Base-by-base conservation (phyloP, 2,888 invertebrate species). In the Calliscelio sp. region DNA sequence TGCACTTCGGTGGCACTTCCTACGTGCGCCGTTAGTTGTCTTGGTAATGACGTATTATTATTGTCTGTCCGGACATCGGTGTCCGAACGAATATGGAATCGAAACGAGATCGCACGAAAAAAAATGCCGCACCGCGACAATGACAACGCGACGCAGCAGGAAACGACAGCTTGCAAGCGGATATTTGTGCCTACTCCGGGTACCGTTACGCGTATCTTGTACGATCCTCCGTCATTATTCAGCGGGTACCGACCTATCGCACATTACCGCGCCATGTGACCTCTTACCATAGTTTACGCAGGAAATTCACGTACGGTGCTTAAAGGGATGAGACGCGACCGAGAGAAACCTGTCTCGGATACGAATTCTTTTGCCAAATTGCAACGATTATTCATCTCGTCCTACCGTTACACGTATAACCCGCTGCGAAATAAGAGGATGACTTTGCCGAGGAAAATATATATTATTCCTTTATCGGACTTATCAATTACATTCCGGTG, bases 121-220 rank as follows among this genome's bases (percentile, higher is more conserved):
- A 80, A 85, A 82, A 82, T 20, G 32, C 46, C 20, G 46, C 51
- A 20, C n/a, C 71, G 81, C 80, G 78, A 81, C 86, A 82, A 85
- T 86, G 84, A 85, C 85, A 77, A 81, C 83, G 83, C 86, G 79
- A 65, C 63, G 73, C 79, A 44, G 81, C 80, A 87, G 87, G 80
- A 87, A 84, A 86, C 87, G 90, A 90, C 92, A 92, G 90, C 92
- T 92, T 92, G 91, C 92, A 90, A 89, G 92, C 92, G 92, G 90
- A 89, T 91, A 90, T 90, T 91, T 88, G 86, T 89, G 89, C 88
- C 89, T 90, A 91, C 90, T 90, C 89, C 89, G 89, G 83, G 90
- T 90, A 90, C 92, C 92, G 92, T 91, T 92, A 90, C 73, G 81
- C 86, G 66, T 81, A 77, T 81, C 80, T 79, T 83, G 66, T 70